Percentiles rank a stretch among this genome's conserved stretches.
Conservation (phyloP, 2,113 vertebrate genomes). For the Diglossa brunneiventris region DNA sequence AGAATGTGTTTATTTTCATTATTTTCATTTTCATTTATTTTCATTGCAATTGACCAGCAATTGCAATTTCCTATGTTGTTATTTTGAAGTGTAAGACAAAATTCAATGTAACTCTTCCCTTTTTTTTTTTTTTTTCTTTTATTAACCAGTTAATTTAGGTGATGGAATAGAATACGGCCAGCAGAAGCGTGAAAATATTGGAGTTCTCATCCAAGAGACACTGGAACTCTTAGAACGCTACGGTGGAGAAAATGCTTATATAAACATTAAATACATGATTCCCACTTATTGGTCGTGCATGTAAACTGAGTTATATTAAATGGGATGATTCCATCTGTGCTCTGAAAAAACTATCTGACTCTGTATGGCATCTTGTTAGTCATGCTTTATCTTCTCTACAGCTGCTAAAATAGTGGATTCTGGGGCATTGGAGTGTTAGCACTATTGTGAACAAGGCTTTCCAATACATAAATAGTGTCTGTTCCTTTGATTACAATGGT, state of each 20-base stretch:
- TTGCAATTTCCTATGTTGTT: neutral
- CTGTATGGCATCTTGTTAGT: conserved; percentile 51
- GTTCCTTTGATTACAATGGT: conserved; percentile 83
- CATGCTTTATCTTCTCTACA: conserved; percentile 57
- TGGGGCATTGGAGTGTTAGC: conserved; percentile 68
- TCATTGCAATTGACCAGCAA: neutral
- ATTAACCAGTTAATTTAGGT: conserved; percentile 82
- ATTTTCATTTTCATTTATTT: neutral
- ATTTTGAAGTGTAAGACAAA: neutral
- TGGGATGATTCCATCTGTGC: neutral
- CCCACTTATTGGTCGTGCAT: conserved; percentile 92
- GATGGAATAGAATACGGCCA: conserved; percentile 91
- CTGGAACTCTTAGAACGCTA: conserved; percentile 88
- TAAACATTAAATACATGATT: conserved; percentile 97
- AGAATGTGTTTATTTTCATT: neutral
- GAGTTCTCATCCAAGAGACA: conserved; percentile 91
- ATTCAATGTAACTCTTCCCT: neutral
- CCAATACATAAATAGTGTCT: conserved; percentile 83
- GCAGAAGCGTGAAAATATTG: conserved; percentile 88
- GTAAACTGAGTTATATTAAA: conserved; percentile 65
- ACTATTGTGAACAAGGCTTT: conserved; percentile 77
- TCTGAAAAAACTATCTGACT: conserved; percentile 8
- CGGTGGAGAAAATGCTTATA: conserved; percentile 87
- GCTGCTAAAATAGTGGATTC: conserved; percentile 71
- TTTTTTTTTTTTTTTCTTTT: neutral